Evolutionary conservation across 2,113 vertebrate genomes (phyloP), one percentile per base, ranked within the genome.

Genomic region (Numida meleagris): DNA sequence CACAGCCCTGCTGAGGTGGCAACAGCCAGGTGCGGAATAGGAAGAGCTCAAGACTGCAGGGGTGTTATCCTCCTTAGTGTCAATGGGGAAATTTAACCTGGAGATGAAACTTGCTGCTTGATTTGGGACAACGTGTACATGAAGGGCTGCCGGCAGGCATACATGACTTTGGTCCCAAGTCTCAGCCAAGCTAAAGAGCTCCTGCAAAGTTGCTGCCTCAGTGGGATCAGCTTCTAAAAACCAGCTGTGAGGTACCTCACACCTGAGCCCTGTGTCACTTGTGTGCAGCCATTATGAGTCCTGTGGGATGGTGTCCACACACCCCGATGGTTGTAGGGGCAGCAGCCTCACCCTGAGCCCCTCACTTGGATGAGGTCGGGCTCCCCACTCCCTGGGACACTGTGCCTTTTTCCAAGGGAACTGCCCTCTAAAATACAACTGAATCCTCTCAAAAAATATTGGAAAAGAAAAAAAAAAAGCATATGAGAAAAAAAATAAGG

Each of bases 121-220:
- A 70, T 16, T 42, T 70, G 58, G 27, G 24, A 53, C 48, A 33
- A 50, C 15, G 21, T 4, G 55, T 5, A 27, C 25, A 19, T 19
- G 62, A 36, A 65, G 89, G 8, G 2, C 9, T 80, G 40, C 31
- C 48, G 76, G 53, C n/a, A 57, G 23, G 15, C 75, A 48, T 79
- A 6, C 0, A 0, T 4, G 18, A 74, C 16, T 27, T 36, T 24
- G 7, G 19, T 53, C 40, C 45, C 42, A 42, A 62, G 36, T 23
- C 5, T 19, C 45, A 66, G 48, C 3, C 40, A 57, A 14, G 8
- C 18, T 53, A 20, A 72, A 48, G 18, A 73, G 21, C 2, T 3
- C 0, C 2, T 0, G 1, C 1, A 1, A 87, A 29, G 19, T 42
- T 81, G 45, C 42, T 83, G 45, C 5, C 13, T 6, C 27, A 36